Evolutionary conservation across 2,113 vertebrate genomes (phyloP).

Genomic region (Girardinichthys multiradiatus): DNA sequence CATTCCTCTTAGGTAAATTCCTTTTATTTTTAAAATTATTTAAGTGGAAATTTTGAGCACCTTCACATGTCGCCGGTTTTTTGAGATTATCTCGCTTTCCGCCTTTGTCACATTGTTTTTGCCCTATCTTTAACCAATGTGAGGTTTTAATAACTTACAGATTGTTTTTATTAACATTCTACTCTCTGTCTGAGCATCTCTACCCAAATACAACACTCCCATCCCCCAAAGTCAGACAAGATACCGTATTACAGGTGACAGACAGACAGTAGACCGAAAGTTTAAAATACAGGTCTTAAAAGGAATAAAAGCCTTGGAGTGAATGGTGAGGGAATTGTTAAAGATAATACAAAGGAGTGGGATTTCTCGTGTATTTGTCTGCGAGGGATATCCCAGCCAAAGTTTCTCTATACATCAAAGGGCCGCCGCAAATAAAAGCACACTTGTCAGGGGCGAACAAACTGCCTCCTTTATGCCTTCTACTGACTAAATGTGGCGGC

Average conservation of each 20-base stretch:
- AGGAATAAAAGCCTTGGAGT: slow-evolving; percentile 77
- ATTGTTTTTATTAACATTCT: background rate
- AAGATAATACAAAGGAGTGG: slow-evolving; percentile 82
- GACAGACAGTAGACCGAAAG: slow-evolving; percentile 75
- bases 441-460: slow-evolving; percentile 84
- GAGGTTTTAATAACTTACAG: background rate
- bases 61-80: background rate
- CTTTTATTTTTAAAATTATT: background rate
- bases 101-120: background rate
- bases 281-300: slow-evolving; percentile 80
- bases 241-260: slow-evolving; percentile 70
- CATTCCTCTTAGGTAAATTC: background rate
- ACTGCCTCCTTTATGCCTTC: slow-evolving; percentile 82
- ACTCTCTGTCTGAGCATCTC: background rate
- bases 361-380: slow-evolving; percentile 80
- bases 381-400: slow-evolving; percentile 80
- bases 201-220: background rate
- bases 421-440: slow-evolving; percentile 81
- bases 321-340: slow-evolving; percentile 80
- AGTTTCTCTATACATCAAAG: slow-evolving; percentile 85
- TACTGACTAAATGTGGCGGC: slow-evolving; percentile 77
- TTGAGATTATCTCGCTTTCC: background rate
- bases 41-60: background rate
- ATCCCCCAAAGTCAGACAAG: slow-evolving; percentile 50
- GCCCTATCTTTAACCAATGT: background rate